Base-by-base conservation (phyloP, 2,888 invertebrate species). In the Phengaris alcon region DNA sequence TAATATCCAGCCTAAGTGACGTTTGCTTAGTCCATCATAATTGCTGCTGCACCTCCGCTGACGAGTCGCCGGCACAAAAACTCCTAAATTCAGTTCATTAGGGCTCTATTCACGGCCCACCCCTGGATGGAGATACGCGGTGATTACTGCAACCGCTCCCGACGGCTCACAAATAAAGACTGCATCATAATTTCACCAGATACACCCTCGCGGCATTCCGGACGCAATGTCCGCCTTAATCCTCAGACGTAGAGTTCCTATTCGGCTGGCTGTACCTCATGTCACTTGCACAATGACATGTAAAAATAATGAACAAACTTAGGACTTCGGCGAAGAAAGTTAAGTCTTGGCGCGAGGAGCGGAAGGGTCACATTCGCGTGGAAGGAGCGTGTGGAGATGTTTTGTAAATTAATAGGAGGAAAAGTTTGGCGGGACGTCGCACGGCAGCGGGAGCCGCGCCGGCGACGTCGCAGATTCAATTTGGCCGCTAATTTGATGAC, bases 51-150 rank as follows among this genome's bases (percentile, higher is more conserved):
- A 90, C 91, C 91, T 91, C 88, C 93, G 87, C 89, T 91, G 93
- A 91, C 90, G 91, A 92, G 87, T 90, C 87, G 87, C 86, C 87
- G 86, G 88, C 88, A 93, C 93, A 93, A 93, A 93, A 93, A 92
- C 92, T 91, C 92, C 93, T 92, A 93, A 93, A 93, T 93, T 93
- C 93, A 93, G 93, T 93, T 93, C 93, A 93, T 93, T 93, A 93
- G 93, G 91, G 88, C 91, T 89, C 93, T 88, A 93, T 93, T 93
- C 93, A 93, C 86, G 85, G 87, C 87, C 89, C 90, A 89, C 93
- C 93, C 93, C 91, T 91, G 92, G 91, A 89, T 92, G 91, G 91
- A 93, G 93, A 93, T 91, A 92, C 93, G 91, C 92, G 93, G 93
- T 93, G 93, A 93, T 93, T 93, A 93, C 93, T 93, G 92, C 93